phyloP scores from a whole-genome alignment of 2,797 vertebrate genomes.

The Odontamblyopus rebecca region DNA sequence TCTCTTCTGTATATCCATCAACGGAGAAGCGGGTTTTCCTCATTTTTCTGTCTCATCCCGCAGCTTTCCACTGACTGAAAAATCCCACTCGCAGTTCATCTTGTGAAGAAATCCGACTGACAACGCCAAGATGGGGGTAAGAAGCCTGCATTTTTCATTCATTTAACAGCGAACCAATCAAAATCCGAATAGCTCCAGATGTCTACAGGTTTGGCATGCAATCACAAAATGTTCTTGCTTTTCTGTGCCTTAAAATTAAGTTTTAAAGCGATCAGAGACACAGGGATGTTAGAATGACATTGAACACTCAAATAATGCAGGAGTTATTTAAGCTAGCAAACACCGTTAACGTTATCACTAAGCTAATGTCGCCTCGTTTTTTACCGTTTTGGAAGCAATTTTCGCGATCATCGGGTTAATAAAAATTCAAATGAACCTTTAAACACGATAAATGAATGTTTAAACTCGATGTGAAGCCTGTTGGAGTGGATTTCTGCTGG shows the following conservation, averaged over 20 bases:
- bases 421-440: neutral
- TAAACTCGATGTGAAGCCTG: neutral
- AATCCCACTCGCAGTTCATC: slow-evolving; percentile 28
- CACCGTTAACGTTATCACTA: neutral
- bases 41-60: neutral
- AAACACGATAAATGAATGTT: neutral
- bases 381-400: neutral
- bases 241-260: neutral
- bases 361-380: neutral
- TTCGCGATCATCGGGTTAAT: no score
- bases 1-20: slow-evolving; percentile 8
- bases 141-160: slow-evolving; percentile 49
- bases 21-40: slow-evolving; percentile 23
- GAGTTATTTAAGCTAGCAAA: neutral
- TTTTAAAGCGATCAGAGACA: slow-evolving; percentile 20
- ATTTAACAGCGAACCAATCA: neutral
- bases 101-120: slow-evolving; percentile 60
- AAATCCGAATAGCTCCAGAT: neutral
- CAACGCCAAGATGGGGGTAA: slow-evolving; percentile 78
- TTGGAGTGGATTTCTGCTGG: neutral
- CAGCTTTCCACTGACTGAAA: slow-evolving; percentile 41
- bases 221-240: neutral
- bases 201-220: neutral
- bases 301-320: slow-evolving; percentile 10
- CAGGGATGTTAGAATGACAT: slow-evolving; percentile 36